Evolutionary conservation across 53 echinoderm and acorn worm genomes (phyloP), one percentile per base, ranked within the genome.

Genomic region (Zoroaster sp.): DNA sequence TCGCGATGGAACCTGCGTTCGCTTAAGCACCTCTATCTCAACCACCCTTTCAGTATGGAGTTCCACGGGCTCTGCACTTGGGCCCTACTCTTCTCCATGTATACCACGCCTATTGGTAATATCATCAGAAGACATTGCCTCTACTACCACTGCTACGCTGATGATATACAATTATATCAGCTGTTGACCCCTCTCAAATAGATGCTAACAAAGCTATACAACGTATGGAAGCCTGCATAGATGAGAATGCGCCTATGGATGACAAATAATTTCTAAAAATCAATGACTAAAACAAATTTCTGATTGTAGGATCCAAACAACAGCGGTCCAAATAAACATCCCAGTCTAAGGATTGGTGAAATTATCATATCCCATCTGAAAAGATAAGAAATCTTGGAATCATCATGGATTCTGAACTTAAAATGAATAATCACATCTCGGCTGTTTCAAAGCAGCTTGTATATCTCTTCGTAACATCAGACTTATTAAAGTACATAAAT

Each of bases 221-320:
- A 65, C n/a, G 18, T 28, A 35, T 66, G 2, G 69, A 83, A 28
- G 18, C 38, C 23, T 83, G 66, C 40, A 83, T 83, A 35, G n/a
- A 66, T 35, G 83, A 66, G 37, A n/a, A 83, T 38, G 38, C 69
- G 83, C 40, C 6, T 10, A 36, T 83, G 83, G 69, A 83, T 83
- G 69, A 7, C 9, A 33, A 20, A 45, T 13, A 77, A 77, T 20
- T 44, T 77, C 23, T 21, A 43, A 8, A 77, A 77, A 33, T 11
- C 44, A 31, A 77, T 5, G 54, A 42, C 18, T 43, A 77, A 44
- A 34, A 21, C 30, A 46, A 77, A 51, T 77, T 77, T 45, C 41
- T 77, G 42, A 21, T 52, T 12, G 34, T 77, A 10, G 78, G 78
- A 7, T 77, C 47, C 6, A 77, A 77, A 43, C 45, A 77, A 7